Percentiles rank a stretch among this genome's conserved stretches.
These are phyloP conservation scores for Aphaenogaster floridana DNA, from an alignment of 1,140 invertebrate genomes.

Conservation along the genomic window DNA sequence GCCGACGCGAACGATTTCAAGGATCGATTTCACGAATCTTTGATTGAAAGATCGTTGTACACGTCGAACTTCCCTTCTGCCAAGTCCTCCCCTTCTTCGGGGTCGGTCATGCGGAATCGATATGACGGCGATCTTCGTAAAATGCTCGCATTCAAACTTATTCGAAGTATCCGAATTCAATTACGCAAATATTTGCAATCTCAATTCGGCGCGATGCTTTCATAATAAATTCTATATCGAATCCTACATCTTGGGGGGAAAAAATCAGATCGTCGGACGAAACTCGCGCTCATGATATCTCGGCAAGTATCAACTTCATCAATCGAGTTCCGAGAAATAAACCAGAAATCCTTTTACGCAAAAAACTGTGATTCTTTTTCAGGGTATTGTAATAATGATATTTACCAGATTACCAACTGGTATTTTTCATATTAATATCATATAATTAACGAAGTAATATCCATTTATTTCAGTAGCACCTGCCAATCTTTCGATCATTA, in stretches of 20 bases:
- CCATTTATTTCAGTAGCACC: background rate
- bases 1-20: background rate
- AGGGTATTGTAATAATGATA: background rate
- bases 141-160: background rate
- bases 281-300: background rate
- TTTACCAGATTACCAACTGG: background rate
- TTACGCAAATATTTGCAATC: conserved; percentile 7
- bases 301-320: background rate
- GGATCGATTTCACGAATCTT: background rate
- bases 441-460: background rate
- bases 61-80: background rate
- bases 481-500: background rate
- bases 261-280: background rate
- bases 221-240: background rate
- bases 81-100: background rate
- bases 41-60: background rate
- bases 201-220: background rate
- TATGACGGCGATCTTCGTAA: background rate
- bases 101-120: background rate
- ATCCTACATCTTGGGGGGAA: too few species aligned
- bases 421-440: background rate
- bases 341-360: background rate
- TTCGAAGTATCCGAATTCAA: background rate
- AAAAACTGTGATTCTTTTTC: background rate
- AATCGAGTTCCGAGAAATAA: background rate